A percentile compares a stretch with the other conserved stretches of the same genome.
phyloP scores from a whole-genome alignment of 2,797 vertebrate genomes.

The Aldrovandia affinis region DNA sequence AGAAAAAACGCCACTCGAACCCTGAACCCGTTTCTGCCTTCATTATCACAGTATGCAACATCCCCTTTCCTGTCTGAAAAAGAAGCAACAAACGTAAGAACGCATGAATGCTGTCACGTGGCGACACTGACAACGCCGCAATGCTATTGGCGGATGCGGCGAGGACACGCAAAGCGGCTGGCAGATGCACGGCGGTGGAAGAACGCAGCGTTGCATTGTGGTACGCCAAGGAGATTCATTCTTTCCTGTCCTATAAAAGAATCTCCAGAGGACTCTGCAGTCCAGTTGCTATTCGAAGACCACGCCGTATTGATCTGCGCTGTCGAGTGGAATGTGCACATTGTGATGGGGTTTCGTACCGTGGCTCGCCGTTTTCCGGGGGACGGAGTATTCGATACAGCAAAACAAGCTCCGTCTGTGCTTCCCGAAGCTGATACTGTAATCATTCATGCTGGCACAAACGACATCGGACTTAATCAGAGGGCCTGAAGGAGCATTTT shows the following conservation, averaged over 20 bases:
- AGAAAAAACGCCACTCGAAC: background rate
- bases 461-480: background rate
- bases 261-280: background rate
- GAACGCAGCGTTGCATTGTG: background rate
- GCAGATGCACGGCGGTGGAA: background rate
- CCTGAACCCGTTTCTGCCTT: background rate
- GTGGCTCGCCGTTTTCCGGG: background rate
- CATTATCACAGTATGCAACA: background rate
- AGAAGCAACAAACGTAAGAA: background rate
- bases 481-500: background rate
- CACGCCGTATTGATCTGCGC: background rate
- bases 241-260: no score
- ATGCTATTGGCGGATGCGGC: background rate
- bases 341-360: background rate
- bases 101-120: background rate
- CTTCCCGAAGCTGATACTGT: background rate
- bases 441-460: background rate
- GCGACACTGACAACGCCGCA: background rate
- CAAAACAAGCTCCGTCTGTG: background rate
- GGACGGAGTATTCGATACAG: background rate
- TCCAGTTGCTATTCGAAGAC: background rate
- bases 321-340: background rate
- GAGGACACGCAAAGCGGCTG: background rate
- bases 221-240: no score
- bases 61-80: background rate